Evolutionary conservation across 2,113 vertebrate genomes (phyloP), one percentile per base, ranked within the genome.

Genomic region (Turdus rufiventris): DNA sequence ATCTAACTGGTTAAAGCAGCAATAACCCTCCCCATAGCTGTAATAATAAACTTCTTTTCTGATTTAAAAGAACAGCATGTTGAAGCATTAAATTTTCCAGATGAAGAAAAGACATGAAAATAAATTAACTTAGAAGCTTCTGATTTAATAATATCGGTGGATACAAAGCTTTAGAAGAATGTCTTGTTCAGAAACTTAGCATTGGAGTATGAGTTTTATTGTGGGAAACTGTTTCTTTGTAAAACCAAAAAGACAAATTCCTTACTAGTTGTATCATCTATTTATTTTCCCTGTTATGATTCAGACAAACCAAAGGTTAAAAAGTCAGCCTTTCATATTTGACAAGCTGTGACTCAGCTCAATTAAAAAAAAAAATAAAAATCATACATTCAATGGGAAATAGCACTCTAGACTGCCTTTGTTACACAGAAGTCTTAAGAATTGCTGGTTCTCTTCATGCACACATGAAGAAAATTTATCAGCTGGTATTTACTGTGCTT

Each of bases 201-300:
- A 96, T 95, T 95, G 94, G 88, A 92, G 18, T 86, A 96, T 87
- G 85, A 88, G 53, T 82, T 97, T 96, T 85, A 92, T 90, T 94
- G 80, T 88, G 95, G 86, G 94, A 94, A 96, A 89, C 66, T 81
- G n/a, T 71, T 92, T 85, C 86, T 93, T 96, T 95, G 54, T 85
- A 18, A 65, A 96, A 95, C 20, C 79, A 94, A 96, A 95, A 96
- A 91, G 75, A 95, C 79, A 89, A 58, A 94, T 94, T 96, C 93
- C 93, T 95, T 63, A 62, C 56, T 53, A 51, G 43, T 78, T 97
- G 75, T 92, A n/a, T 95, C 65, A 94, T 91, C 70, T 80, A 12
- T 77, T 85, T 94, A 71, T 96, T 96, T 96, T 95, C 96, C 89
- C 60, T 88, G 65, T 66, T 93, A 85, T 13, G 23, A 94, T 94